These are phyloP conservation scores for Rhodophaea formosa DNA, from an alignment of 2,888 invertebrate species.

Conservation along the genomic window DNA sequence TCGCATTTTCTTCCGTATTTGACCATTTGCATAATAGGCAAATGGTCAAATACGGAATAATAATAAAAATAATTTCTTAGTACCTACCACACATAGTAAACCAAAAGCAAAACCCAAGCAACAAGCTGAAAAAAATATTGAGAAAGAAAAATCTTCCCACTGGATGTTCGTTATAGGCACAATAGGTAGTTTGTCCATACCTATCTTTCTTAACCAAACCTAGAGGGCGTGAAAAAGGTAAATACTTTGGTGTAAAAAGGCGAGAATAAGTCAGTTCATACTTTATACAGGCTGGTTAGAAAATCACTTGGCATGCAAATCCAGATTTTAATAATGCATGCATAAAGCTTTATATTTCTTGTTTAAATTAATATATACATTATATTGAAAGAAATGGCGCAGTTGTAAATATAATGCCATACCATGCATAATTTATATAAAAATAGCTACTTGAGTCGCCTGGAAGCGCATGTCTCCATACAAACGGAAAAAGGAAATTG, in stretches of 20 bases:
- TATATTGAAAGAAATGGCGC: too few species aligned
- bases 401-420: too few species aligned
- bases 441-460: too few species aligned
- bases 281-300: too few species aligned
- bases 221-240: background rate
- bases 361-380: too few species aligned
- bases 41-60: too few species aligned
- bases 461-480: too few species aligned
- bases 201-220: background rate
- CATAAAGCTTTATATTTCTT: background rate
- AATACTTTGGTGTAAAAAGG: background rate
- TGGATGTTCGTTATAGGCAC: conserved; percentile 14
- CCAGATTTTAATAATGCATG: background rate
- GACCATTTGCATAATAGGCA: background rate
- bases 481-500: too few species aligned
- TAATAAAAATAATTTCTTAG: too few species aligned
- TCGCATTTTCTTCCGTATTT: background rate
- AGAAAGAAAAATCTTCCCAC: background rate
- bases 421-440: too few species aligned
- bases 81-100: too few species aligned
- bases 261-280: too few species aligned
- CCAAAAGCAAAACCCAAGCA: background rate
- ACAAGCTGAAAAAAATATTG: background rate
- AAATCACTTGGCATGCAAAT: background rate
- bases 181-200: background rate